Evolutionary conservation across 2,888 invertebrate genomes (phyloP), one percentile per base, ranked within the genome.

Genomic region (Drosophila melanosoma): DNA sequence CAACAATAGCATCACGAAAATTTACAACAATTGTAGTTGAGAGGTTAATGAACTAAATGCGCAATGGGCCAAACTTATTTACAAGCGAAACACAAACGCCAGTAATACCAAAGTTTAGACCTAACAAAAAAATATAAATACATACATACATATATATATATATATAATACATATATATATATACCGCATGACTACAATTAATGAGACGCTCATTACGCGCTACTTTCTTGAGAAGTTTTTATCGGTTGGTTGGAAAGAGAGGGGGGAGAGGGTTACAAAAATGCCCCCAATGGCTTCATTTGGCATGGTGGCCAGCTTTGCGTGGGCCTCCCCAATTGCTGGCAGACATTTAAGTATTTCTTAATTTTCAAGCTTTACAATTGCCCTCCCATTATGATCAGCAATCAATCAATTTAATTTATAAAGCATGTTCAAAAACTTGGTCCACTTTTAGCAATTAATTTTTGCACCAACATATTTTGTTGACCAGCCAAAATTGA

Each of bases 41-140:
- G 87, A 88, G 87, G 90, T 87, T 90, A 90, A 87, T 89, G 87
- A 87, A 87, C 87, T 74, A 85, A 89, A 89, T 87, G 82, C 86
- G 88, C 90, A 89, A 87, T 84, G 87, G 87, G 86, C 90, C 85
- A 89, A 87, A 75, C 74, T 82, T 84, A 76, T 76, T 89, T 70
- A 83, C 73, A 70, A 76, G 63, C 67, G 11, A 54, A 57, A 45
- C 63, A 11, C 29, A 51, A 51, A 51, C 53, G 59, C 49, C 64
- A 73, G 35, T 68, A 51, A 67, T 58, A 62, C 26, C 56, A 69
- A 70, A 70, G 29, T 63, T 76, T 65, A 45, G 63, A 76, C 62
- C 60, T 26, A 57, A 52, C 45, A 33, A 38, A 56, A 40, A 35
- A 52, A 23, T 35, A 45, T 38, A 56, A 42, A 58, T 1, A 51